A percentile compares a stretch with the other conserved stretches of the same genome.
These are phyloP conservation scores for Ammodytes marinus DNA, from an alignment of 2,113 vertebrate species.

Conservation along the genomic window DNA sequence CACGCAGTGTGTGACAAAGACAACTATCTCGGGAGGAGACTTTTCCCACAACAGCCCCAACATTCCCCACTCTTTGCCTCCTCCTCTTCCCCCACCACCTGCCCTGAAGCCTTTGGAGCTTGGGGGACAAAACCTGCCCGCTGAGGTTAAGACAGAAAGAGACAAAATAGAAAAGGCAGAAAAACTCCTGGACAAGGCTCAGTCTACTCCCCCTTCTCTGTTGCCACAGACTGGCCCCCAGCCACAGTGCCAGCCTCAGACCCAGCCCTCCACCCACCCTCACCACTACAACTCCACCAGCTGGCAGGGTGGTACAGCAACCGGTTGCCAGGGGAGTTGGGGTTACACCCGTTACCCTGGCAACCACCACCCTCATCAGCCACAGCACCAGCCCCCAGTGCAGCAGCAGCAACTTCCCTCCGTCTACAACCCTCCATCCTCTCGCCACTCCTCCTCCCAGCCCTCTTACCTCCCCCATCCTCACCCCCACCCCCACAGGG, in stretches of 20 bases:
- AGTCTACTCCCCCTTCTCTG: constrained; percentile 81
- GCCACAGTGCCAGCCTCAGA: constrained; percentile 78
- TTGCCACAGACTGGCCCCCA: constrained; percentile 80
- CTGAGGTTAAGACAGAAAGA: constrained; percentile 87
- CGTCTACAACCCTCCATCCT: constrained; percentile 86
- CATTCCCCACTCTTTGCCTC: constrained; percentile 78
- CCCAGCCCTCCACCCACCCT: constrained; percentile 77
- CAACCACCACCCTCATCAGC: constrained; percentile 84
- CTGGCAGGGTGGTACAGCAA: constrained; percentile 82
- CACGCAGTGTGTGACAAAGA: constrained; percentile 81
- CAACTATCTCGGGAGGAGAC: constrained; percentile 78
- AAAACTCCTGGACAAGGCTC: constrained; percentile 81
- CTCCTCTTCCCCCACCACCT: constrained; percentile 93
- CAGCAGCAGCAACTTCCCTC: constrained; percentile 88
- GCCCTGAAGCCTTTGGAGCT: constrained; percentile 91
- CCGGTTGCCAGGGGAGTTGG: constrained; percentile 84
- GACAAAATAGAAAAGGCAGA: constrained; percentile 88
- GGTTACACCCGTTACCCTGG: constrained; percentile 85
- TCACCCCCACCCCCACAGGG: constrained; percentile 84
- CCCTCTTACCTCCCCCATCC: constrained; percentile 84
- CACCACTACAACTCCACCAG: constrained; percentile 86
- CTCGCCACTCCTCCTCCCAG: constrained; percentile 83
- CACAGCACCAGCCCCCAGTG: constrained; percentile 84
- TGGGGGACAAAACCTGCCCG: constrained; percentile 79
- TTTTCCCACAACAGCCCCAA: constrained; percentile 82